Conservation (phyloP, 1,140 invertebrate species). For the Solenopsis fugax region DNA sequence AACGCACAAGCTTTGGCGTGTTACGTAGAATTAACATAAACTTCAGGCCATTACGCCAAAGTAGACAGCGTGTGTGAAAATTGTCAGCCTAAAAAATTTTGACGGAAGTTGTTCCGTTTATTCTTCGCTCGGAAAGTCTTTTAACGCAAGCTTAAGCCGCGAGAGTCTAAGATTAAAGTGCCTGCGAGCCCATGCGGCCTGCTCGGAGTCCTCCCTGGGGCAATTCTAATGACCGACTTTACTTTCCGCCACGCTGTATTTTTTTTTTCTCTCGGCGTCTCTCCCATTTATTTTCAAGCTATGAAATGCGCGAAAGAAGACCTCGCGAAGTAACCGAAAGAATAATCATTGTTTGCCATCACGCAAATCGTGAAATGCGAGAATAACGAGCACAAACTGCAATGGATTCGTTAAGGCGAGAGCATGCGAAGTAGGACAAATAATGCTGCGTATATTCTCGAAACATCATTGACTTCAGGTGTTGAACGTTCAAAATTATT, state of each 20-base stretch:
- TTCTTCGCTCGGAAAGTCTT: conserved; percentile 57
- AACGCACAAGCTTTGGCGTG: too few relatives aligned
- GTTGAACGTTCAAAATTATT: neutral
- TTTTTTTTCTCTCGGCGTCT: conserved; percentile 4
- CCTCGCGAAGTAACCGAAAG: conserved; percentile 24
- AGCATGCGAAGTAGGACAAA: neutral
- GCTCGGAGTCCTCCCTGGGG: conserved; percentile 71
- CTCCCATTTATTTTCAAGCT: conserved; percentile 55
- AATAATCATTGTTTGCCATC: conserved; percentile 13
- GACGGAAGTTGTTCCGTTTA: conserved; percentile 68
- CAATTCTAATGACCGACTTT: conserved; percentile 77
- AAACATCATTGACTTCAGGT: neutral
- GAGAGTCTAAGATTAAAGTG: conserved; percentile 82
- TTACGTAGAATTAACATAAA: too few relatives aligned
- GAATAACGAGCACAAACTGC: conserved; percentile 33
- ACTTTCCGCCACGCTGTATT: neutral
- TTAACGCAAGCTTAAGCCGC: conserved; percentile 78
- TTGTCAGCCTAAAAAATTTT: conserved; percentile 75
- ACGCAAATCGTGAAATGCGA: conserved; percentile 14
- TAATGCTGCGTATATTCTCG: neutral
- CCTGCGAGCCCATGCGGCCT: conserved; percentile 73
- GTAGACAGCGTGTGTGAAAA: conserved; percentile 9
- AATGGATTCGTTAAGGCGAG: neutral
- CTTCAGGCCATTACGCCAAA: neutral
- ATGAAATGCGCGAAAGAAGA: conserved; percentile 47